Conservation (phyloP, 2,113 vertebrate species). For the Ceratotherium simum region DNA sequence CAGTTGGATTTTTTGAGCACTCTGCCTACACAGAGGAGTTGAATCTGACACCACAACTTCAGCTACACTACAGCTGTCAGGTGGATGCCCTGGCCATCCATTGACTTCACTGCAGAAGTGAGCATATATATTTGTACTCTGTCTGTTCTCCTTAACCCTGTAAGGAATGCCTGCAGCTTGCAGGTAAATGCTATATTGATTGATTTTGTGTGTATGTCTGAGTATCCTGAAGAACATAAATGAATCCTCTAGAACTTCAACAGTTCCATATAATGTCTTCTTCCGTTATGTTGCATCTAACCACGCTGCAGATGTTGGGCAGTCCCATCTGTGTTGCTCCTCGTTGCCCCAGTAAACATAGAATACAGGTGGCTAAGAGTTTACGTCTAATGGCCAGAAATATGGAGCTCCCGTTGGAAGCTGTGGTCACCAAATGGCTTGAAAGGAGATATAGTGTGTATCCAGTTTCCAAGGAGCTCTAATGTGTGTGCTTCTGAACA, state of each 20-base stretch:
- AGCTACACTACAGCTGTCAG: neutral
- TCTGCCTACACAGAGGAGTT: neutral
- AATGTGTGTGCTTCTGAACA: neutral
- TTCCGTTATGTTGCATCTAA: neutral
- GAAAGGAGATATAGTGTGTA: neutral
- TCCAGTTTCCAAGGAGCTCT: neutral
- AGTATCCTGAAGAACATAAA: slow-evolving; percentile 38
- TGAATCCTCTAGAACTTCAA: slow-evolving; percentile 3
- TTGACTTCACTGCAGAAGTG: neutral
- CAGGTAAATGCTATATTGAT: neutral
- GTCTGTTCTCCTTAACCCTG: neutral
- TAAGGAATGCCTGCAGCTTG: slow-evolving; percentile 27
- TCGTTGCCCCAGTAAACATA: neutral
- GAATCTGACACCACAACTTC: neutral
- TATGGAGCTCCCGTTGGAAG: neutral
- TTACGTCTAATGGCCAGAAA: slow-evolving; percentile 1
- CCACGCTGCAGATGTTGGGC: neutral
- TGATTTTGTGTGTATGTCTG: slow-evolving; percentile 28
- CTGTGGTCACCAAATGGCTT: slow-evolving; percentile 5
- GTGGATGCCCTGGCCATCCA: neutral
- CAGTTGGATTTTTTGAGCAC: neutral
- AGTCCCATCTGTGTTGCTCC: neutral
- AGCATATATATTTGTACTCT: neutral
- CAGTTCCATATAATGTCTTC: neutral
- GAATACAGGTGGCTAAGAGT: neutral